Evolutionary conservation across 2,888 invertebrate genomes (phyloP).

Genomic region (Andricus quercusramuli): DNA sequence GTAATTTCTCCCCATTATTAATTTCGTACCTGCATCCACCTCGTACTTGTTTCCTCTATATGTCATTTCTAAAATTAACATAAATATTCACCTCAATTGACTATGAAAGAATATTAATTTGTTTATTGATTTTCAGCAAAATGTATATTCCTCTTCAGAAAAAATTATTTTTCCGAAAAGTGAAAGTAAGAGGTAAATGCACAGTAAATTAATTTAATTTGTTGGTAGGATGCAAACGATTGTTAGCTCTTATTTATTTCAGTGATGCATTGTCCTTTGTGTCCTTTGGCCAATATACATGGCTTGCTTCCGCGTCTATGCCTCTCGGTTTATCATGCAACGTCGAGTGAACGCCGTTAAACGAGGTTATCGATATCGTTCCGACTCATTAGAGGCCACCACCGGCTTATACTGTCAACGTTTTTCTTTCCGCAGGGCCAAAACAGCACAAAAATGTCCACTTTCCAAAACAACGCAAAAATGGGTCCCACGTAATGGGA

Average conservation of each 20-base stretch:
- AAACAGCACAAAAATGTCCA: neutral
- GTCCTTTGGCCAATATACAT: neutral
- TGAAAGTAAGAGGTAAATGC: neutral
- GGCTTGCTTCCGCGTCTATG: neutral
- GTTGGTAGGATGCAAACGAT: neutral
- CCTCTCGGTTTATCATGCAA: neutral
- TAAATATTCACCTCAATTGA: too few relatives aligned
- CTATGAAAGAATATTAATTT: too few relatives aligned
- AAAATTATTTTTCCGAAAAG: too few relatives aligned
- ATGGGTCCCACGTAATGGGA: neutral
- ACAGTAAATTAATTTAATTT: neutral
- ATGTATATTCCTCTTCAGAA: too few relatives aligned
- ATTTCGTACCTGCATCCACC: too few relatives aligned
- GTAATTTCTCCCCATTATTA: too few relatives aligned
- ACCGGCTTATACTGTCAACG: neutral
- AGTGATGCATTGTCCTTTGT: neutral
- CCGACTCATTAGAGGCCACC: conserved; percentile 4
- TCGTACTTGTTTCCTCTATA: too few relatives aligned
- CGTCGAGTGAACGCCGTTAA: neutral
- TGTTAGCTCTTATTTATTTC: neutral
- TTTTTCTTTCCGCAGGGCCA: neutral
- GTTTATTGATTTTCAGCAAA: too few relatives aligned
- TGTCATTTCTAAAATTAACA: too few relatives aligned
- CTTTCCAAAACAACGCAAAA: neutral
- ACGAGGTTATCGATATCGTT: conserved; percentile 12